Evolutionary conservation across 1,140 invertebrate genomes (phyloP).

Genomic region (Drosophila trapezifrons): DNA sequence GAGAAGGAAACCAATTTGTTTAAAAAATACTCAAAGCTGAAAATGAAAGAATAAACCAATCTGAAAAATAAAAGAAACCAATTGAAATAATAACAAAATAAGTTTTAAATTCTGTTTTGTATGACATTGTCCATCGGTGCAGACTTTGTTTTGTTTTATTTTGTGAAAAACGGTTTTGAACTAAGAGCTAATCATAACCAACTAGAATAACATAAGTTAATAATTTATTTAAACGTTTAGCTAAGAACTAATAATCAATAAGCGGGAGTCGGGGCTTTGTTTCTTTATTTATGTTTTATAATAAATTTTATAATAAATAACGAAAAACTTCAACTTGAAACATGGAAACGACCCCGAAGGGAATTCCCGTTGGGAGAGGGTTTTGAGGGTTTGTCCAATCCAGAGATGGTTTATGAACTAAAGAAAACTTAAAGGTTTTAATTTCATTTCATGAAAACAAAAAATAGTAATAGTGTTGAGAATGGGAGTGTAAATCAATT

Average conservation of each 20-base stretch:
- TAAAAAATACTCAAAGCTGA: too few species aligned
- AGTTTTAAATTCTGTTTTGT: conserved; percentile 57
- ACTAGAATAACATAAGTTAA: conserved; percentile 81
- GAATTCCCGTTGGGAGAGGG: conserved; percentile 15
- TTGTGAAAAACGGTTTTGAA: conserved; percentile 73
- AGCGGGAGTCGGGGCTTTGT: conserved; percentile 43
- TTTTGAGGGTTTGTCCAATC: conserved; percentile 36
- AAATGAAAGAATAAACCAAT: not conserved
- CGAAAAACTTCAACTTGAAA: conserved; percentile 81
- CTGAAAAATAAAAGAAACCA: conserved; percentile 14
- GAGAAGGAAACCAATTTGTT: too few species aligned
- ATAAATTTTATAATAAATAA: conserved; percentile 72
- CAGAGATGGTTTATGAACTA: conserved; percentile 55
- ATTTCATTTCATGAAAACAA: conserved; percentile 81
- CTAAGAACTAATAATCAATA: conserved; percentile 76
- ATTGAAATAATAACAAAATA: conserved; percentile 26
- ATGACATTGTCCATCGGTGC: conserved; percentile 48
- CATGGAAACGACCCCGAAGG: conserved; percentile 46
- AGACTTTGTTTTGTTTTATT: conserved; percentile 66
- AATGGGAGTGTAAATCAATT: conserved; percentile 17
- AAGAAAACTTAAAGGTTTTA: conserved; percentile 73
- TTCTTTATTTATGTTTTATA: conserved; percentile 10
- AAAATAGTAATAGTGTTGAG: conserved; percentile 38
- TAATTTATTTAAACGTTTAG: conserved; percentile 80
- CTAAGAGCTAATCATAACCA: conserved; percentile 76